Evolutionary conservation across 1,140 invertebrate genomes (phyloP), one percentile per base, ranked within the genome.

Genomic region (Gerris buenoi): DNA sequence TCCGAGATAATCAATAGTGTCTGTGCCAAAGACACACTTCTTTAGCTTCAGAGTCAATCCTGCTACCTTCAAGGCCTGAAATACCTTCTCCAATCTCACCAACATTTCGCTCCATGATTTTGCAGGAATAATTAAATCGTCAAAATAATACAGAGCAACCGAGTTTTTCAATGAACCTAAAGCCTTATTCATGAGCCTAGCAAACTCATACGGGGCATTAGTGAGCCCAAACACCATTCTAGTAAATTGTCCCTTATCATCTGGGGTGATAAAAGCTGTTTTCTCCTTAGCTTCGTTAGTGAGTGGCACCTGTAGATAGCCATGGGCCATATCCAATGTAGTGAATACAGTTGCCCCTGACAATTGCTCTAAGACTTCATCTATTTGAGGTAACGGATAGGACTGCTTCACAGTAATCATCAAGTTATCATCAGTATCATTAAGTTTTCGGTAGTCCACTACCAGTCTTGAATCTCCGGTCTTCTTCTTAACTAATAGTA

Each of bases 331-430:
- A 26, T 73, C 72, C 0, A 73, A 22, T 2, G 57, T 65, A 1
- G 46, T 62, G 56, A 73, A 74, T 27, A 64, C 67, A 13, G 46
- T 27, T 2, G 64, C 65, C 3, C 67, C 67, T n/a, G 22, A 29
- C 14, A 71, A 33, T 1, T 23, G 22, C 22, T 77, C 75, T 1
- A 84, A 66, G 13, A 70, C 71, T 27, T 81, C 78, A 25, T 81
- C 77, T 26, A 83, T 80, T 3, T 73, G 61, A 0, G 80, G 79
- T 5, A 82, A 68, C 1, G 79, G 79, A 69, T 68, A 80, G 63
- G 67, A 59, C 59, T 79, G 75, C 26, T 71, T 71, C 1, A 74
- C 69, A 0, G 78, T 81, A n/a, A n/a, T n/a, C n/a, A n/a, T n/a
- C n/a, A n/a, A n/a, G n/a, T n/a, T n/a, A n/a, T n/a, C n/a, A n/a